A percentile compares a stretch with the other conserved stretches of the same genome.
phyloP scores from a whole-genome alignment of 2,113 vertebrate genomes.

The Gopherus evgoodei region DNA sequence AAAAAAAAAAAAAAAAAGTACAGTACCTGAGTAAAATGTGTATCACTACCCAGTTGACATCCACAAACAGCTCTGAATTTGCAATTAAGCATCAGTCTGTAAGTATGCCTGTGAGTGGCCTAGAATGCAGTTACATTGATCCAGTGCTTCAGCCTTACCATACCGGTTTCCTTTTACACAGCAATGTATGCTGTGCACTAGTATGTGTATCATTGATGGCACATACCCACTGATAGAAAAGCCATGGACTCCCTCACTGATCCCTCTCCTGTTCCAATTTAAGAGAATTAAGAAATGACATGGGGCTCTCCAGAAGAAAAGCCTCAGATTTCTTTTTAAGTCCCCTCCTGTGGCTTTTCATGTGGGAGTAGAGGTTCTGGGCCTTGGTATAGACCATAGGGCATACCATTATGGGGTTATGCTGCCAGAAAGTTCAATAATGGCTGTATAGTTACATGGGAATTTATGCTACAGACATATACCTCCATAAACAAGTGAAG shows the following conservation, averaged over 20 bases:
- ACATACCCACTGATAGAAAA: neutral
- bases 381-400: too few relatives aligned
- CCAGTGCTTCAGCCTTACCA: neutral
- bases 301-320: too few relatives aligned
- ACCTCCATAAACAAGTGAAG: too few relatives aligned
- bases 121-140: neutral
- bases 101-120: neutral
- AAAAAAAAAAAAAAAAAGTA: neutral
- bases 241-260: neutral
- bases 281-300: neutral
- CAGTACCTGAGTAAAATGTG: neutral
- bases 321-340: too few relatives aligned
- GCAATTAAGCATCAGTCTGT: neutral
- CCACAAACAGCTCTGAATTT: neutral
- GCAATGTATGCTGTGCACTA: neutral
- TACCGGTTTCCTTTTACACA: neutral
- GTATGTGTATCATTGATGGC: neutral
- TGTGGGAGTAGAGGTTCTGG: too few relatives aligned
- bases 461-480: too few relatives aligned
- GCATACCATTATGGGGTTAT: too few relatives aligned
- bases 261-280: neutral
- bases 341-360: too few relatives aligned
- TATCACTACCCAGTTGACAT: neutral
- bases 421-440: too few relatives aligned
- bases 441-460: too few relatives aligned